Evolutionary conservation across 2,113 vertebrate species (phyloP).

Genomic region (Picathartes gymnocephalus): DNA sequence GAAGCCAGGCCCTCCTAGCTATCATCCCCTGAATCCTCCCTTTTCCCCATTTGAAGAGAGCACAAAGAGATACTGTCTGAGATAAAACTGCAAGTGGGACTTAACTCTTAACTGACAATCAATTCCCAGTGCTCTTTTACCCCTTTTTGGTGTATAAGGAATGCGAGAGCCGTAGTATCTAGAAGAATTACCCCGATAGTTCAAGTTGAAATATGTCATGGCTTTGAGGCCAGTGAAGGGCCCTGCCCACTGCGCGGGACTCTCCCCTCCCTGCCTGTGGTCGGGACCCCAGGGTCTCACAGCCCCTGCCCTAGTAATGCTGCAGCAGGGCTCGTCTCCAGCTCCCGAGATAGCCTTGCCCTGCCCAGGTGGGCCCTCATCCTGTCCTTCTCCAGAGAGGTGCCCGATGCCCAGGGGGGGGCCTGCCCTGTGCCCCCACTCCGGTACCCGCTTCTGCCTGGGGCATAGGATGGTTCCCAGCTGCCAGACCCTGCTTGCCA

Average conservation of each 20-base stretch:
- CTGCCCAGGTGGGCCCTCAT: background rate
- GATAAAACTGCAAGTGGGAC: background rate
- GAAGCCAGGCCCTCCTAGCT: background rate
- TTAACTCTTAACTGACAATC: background rate
- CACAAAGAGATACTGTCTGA: background rate
- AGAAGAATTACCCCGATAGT: background rate
- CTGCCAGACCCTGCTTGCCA: background rate
- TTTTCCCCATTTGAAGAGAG: background rate
- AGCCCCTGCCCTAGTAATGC: background rate
- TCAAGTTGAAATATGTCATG: background rate
- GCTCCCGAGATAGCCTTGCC: background rate
- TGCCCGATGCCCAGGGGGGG: rapidly evolving
- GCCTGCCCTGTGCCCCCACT: background rate
- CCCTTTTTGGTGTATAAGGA: background rate
- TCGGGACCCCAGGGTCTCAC: background rate
- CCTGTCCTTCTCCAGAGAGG: background rate
- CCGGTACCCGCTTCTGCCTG: background rate
- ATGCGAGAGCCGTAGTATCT: background rate
- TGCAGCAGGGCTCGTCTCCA: background rate
- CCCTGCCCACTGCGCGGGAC: background rate
- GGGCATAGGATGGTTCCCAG: rapidly evolving
- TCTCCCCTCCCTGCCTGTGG: rapidly evolving
- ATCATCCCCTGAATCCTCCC: background rate
- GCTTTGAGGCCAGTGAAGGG: background rate
- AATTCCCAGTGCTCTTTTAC: background rate